Evolutionary conservation across 2,797 vertebrate genomes (phyloP), one percentile per base, ranked within the genome.

Genomic region (Monodelphis domestica): DNA sequence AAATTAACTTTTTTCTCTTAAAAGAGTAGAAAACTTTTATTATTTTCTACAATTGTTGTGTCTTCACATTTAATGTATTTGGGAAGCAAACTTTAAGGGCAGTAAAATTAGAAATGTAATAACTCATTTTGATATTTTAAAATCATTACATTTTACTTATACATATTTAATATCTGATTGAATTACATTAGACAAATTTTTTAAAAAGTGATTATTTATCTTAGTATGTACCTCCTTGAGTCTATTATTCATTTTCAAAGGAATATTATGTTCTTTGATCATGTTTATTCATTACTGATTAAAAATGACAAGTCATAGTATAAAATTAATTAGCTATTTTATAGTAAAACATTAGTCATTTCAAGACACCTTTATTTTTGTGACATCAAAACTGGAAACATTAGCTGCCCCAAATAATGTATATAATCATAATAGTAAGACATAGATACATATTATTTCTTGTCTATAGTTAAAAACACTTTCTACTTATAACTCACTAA

Each of bases 211-310:
- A 55, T 54, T 97, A 4, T 97, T 3, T 91, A 88, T 96, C 88
- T 94, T 94, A 96, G 95, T 93, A 94, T 94, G 0, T 94, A 95
- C 95, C 87, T 96, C 12, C 11, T 91, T 12, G 95, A 95, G 15
- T 29, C 91, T 33, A 89, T 89, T 95, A 92, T 93, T 96, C 0
- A 88, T 92, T 96, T 95, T 94, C 38, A 90, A 84, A 55, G 78
- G 21, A 51, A 63, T 88, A 88, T 33, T 84, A 92, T 89, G 5
- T 45, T 78, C 4, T 95, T 90, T 91, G 24, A 93, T 90, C 90
- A 53, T 95, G 24, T 94, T 97, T 97, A 94, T 96, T 97, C 84
- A n/a, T 94, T 95, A 17, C 7, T 95, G 52, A 97, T 96, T 93
- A 88, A 3, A 97, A 95, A 93, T 94, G n/a, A 88, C 0, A 59